Base-by-base conservation (phyloP, 2,797 vertebrate species). In the Molossus alvarezi region DNA sequence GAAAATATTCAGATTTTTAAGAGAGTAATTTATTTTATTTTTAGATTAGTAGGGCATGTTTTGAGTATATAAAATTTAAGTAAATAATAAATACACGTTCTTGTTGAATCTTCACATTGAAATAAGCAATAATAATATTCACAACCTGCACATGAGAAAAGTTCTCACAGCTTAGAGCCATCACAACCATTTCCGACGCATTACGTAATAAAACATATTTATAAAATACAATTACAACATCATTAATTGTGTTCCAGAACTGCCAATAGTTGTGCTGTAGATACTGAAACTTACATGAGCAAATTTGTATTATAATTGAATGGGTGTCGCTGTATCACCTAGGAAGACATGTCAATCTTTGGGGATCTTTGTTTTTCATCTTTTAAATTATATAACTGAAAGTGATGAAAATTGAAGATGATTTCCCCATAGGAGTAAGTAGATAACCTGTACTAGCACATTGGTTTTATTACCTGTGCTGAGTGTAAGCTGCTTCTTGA, bases 391-490 rank as follows among this genome's bases (percentile, higher is more conserved):
- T 15, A 20, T 65, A 82, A 81, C 62, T 87, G 13, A 92, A 89
- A 67, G 23, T 55, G 15, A 77, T 88, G 1, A 58, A 81, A 85
- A 75, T 29, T 81, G 25, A 69, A 93, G 41, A 69, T 75, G 57
- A 83, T 88, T 77, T 79, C 29, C 45, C 72, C 69, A 1, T n/a
- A 72, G 17, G 69, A 83, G 15, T 10, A 85, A 60, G 41, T 33
- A 41, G 29, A 55, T 45, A 72, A 88, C 3, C 12, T 76, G 5
- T 80, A 85, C 55, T 14, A 90, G 11, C n/a, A 25, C 18, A 3
- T 41, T 91, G 72, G 91, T 85, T 88, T 96, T 48, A 57, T 64
- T 91, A 94, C n/a, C 53, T 91, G n/a, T 65, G 1, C 12, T 80
- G 7, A 51, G 17, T 29, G 3, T 21, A 9, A 77, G 11, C 18